Conservation (phyloP, 2,113 vertebrate species). For the Lophotis ruficrista region DNA sequence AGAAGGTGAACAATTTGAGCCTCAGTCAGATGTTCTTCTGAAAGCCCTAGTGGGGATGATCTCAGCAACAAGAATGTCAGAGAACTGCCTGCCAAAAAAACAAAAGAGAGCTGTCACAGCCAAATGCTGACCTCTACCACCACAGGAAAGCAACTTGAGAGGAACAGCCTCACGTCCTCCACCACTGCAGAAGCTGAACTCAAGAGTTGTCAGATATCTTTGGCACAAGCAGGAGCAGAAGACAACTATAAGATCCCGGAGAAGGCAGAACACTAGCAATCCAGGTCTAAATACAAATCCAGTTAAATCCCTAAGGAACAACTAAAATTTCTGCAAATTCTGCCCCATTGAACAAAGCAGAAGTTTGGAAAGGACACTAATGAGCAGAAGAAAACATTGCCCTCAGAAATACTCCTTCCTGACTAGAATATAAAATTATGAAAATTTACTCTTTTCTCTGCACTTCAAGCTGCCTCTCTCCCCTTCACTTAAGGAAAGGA, state of each 20-base stretch:
- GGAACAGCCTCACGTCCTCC: not conserved
- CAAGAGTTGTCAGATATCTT: not conserved
- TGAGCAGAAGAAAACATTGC: not conserved
- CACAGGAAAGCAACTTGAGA: not conserved
- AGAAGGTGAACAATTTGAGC: not conserved
- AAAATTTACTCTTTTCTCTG: not conserved
- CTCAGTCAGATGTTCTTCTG: conserved; percentile 23
- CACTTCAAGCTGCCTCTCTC: not conserved
- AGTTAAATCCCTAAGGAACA: not conserved
- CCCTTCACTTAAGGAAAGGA: not conserved
- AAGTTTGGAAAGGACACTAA: not conserved
- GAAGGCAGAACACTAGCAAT: not conserved
- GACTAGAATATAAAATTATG: not conserved
- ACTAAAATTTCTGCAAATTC: not conserved
- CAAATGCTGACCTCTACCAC: conserved; percentile 18
- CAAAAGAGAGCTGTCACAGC: not conserved
- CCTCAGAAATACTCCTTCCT: not conserved
- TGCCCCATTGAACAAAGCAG: not conserved
- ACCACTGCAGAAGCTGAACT: not conserved
- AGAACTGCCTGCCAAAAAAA: conserved; percentile 19
- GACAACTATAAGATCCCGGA: not conserved
- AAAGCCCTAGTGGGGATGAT: conserved; percentile 1
- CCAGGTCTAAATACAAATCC: not conserved
- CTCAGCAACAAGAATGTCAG: conserved; percentile 42
- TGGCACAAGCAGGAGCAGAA: not conserved